phyloP scores from a whole-genome alignment of 2,888 invertebrate species.

The Cheiracanthium punctorium region DNA sequence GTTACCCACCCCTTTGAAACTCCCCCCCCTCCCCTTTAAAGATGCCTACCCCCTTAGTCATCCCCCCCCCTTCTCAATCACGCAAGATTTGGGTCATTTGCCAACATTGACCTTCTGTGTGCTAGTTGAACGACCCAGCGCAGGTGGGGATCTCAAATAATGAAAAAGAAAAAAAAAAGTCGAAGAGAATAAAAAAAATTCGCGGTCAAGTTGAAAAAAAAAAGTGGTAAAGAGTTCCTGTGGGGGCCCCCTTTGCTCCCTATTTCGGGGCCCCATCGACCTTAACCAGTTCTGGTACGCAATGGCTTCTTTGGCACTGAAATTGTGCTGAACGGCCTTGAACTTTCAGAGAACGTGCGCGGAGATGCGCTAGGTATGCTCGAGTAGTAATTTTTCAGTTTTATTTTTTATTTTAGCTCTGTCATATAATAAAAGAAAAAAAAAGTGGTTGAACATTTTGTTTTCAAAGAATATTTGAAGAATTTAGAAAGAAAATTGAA shows the following conservation, averaged over 20 bases:
- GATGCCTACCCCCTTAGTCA: too few species aligned
- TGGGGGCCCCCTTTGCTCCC: conserved; percentile 22
- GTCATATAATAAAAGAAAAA: too few species aligned
- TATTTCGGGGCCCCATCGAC: conserved; percentile 20
- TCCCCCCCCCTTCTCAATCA: background rate
- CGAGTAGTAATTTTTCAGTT: background rate
- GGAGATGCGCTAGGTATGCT: background rate
- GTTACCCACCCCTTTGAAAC: conserved; percentile 28
- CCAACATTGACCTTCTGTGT: conserved; percentile 36
- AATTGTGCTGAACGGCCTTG: conserved; percentile 35
- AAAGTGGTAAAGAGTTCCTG: conserved; percentile 8
- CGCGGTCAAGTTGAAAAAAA: conserved; percentile 48
- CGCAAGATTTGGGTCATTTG: conserved; percentile 44
- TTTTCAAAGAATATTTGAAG: too few species aligned
- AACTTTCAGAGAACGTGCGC: conserved; percentile 10
- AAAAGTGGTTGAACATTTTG: too few species aligned
- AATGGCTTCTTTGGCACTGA: conserved; percentile 26
- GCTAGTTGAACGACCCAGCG: conserved; percentile 48
- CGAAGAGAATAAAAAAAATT: conserved; percentile 16
- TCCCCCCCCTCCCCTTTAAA: conserved; percentile 36
- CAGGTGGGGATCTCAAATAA: conserved; percentile 37
- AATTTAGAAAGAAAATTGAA: too few species aligned
- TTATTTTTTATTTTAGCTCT: too few species aligned
- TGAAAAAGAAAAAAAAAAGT: background rate
- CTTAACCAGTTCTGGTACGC: conserved; percentile 41